Conservation (phyloP, 2,888 invertebrate genomes). For the Archips xylosteana region DNA sequence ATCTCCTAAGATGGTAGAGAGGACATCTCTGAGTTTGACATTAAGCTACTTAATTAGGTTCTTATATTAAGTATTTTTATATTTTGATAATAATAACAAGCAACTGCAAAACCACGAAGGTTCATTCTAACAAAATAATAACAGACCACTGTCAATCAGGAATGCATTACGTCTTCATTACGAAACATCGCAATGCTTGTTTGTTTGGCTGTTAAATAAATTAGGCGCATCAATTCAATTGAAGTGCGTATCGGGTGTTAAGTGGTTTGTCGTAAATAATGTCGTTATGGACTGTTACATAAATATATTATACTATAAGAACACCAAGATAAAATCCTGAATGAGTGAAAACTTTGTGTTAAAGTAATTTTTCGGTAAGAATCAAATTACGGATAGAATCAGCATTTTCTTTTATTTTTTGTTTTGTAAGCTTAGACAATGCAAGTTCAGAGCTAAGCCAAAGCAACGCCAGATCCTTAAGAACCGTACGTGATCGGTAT, state of each 20-base stretch:
- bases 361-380: no score
- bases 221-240: slow-evolving; percentile 15
- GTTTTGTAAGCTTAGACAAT: slow-evolving; percentile 5
- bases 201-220: slow-evolving; percentile 34
- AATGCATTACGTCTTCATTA: slow-evolving; percentile 40
- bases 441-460: slow-evolving; percentile 25
- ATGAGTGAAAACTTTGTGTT: not conserved
- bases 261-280: slow-evolving; percentile 11
- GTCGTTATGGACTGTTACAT: not conserved
- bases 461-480: slow-evolving; percentile 39
- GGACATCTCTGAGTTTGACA: no score
- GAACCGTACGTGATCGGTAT: slow-evolving; percentile 54
- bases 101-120: slow-evolving; percentile 41
- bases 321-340: not conserved
- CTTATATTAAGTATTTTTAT: no score
- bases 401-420: not conserved
- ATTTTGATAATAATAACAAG: not conserved
- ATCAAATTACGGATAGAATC: no score
- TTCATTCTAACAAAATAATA: slow-evolving; percentile 32
- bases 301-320: not conserved
- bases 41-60: no score
- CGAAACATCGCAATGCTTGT: slow-evolving; percentile 21
- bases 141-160: slow-evolving; percentile 29
- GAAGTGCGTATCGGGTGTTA: slow-evolving; percentile 9
- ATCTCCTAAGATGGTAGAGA: no score